Evolutionary conservation across 2,113 vertebrate species (phyloP).

Genomic region (Serilophus lunatus): DNA sequence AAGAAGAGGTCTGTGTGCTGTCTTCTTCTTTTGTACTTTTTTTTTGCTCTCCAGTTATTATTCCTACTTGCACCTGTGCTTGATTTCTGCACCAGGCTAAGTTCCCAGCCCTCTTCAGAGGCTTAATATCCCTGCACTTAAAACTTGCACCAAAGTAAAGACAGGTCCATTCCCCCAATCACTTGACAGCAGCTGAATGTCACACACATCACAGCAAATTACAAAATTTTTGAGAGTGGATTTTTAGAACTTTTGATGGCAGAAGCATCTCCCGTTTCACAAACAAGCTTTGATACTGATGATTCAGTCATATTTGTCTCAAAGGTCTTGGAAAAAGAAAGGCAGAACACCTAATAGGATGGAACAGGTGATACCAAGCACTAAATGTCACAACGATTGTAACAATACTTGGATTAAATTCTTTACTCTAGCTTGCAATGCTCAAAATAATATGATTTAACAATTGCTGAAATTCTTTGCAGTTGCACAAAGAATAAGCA

Average conservation of each 20-base stretch:
- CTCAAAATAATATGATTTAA: background rate
- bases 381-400: background rate
- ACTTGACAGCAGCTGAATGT: background rate
- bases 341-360: background rate
- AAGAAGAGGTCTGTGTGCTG: background rate
- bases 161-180: background rate
- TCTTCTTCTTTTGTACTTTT: background rate
- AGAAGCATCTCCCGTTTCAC: background rate
- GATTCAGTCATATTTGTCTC: background rate
- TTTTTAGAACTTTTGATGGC: background rate
- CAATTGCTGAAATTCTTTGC: background rate
- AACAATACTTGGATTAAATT: background rate
- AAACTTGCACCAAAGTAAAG: background rate
- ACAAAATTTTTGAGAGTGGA: background rate
- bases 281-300: background rate
- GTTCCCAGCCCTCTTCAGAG: background rate
- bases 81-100: background rate
- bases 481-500: background rate
- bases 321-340: background rate
- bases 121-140: background rate
- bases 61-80: background rate
- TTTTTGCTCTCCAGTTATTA: background rate
- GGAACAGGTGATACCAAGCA: background rate
- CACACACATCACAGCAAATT: background rate
- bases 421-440: background rate